Conservation (phyloP, 2,797 vertebrate species). For the Periparus ater region DNA sequence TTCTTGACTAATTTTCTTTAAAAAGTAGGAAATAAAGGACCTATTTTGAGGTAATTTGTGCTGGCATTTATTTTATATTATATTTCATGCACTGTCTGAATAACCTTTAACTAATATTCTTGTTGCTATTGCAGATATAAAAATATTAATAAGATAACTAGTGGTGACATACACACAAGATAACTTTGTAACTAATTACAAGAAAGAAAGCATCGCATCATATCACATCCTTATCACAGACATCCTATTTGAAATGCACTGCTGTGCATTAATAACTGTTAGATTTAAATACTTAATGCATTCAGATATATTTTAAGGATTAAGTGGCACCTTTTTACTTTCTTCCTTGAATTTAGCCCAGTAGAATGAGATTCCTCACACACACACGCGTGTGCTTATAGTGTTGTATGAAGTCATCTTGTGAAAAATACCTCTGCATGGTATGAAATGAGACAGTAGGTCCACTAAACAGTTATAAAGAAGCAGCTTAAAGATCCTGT, state of each 20-base stretch:
- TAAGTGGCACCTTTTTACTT: background rate
- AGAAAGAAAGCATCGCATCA: background rate
- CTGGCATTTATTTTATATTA: background rate
- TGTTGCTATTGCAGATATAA: background rate
- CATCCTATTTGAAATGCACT: background rate
- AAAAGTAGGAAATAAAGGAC: background rate
- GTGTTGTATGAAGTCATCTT: background rate
- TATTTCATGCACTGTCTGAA: background rate
- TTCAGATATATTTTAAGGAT: background rate
- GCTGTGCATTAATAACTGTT: background rate
- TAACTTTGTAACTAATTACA: background rate
- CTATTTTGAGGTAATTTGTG: background rate
- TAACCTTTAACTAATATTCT: background rate
- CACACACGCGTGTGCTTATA: background rate
- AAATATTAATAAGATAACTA: background rate
- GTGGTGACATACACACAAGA: background rate
- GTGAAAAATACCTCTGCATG: background rate
- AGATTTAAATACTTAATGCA: background rate
- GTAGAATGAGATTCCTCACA: background rate
- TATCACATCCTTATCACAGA: background rate
- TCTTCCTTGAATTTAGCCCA: background rate
- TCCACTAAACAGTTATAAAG: too few relatives aligned
- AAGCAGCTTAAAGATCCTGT: background rate
- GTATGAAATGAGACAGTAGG: background rate
- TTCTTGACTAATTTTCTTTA: background rate